These are phyloP conservation scores for Orius laevigatus DNA, from an alignment of 1,140 invertebrate species.

Conservation along the genomic window DNA sequence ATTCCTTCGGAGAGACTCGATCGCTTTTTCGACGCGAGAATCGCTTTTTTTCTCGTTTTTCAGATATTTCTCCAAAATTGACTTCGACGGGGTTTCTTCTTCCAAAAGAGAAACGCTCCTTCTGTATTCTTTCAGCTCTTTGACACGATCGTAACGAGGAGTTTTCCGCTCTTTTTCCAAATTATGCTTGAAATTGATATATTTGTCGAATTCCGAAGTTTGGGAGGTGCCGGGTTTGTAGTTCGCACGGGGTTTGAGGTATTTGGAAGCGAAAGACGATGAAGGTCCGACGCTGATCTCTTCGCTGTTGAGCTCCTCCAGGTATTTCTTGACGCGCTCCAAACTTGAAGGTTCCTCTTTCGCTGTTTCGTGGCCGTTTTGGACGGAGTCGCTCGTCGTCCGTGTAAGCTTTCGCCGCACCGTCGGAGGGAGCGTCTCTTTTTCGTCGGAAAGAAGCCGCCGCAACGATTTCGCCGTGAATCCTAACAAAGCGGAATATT, in stretches of 20 bases:
- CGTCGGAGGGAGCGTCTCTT: constrained; percentile 1
- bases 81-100: background rate
- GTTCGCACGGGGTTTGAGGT: background rate
- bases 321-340: constrained; percentile 13
- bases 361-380: background rate
- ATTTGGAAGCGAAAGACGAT: background rate
- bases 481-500: background rate
- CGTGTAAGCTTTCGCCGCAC: constrained; percentile 1
- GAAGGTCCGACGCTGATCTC: background rate
- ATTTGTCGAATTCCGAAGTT: constrained; percentile 6
- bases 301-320: constrained; percentile 8
- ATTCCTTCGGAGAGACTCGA: constrained; percentile 10
- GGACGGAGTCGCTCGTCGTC: constrained; percentile 4
- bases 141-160: background rate
- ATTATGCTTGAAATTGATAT: constrained; percentile 7
- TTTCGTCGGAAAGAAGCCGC: constrained; percentile 6
- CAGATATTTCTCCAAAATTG: constrained; percentile 8
- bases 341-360: constrained; percentile 11
- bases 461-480: constrained; percentile 10
- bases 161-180: constrained; percentile 3
- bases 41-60: constrained; percentile 9
- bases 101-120: background rate
- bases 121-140: constrained; percentile 7
- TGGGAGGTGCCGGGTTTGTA: background rate
- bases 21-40: constrained; percentile 14